These are phyloP conservation scores for Adelges cooleyi DNA, from an alignment of 1,140 invertebrate genomes.

Conservation along the genomic window DNA sequence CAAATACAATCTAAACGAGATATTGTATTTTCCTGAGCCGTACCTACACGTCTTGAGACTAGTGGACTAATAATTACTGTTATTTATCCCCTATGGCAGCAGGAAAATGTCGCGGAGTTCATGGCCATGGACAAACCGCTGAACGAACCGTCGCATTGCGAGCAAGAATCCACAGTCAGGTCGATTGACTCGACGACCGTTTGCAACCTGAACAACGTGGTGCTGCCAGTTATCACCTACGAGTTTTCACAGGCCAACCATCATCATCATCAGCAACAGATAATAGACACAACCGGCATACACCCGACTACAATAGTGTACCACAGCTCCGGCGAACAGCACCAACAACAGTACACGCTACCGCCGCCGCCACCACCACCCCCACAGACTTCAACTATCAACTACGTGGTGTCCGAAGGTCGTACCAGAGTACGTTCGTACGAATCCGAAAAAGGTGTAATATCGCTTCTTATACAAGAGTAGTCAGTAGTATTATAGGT, in stretches of 20 bases:
- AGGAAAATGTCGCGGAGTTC: background rate
- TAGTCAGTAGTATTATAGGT: background rate
- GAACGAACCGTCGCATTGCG: background rate
- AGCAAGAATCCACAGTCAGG: background rate
- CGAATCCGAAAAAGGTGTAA: constrained; percentile 6
- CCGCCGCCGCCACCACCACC: background rate
- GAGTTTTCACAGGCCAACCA: too few species aligned
- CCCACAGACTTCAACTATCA: background rate
- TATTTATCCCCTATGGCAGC: too few species aligned
- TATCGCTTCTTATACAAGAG: too few species aligned
- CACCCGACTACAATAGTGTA: background rate
- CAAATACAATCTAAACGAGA: too few species aligned
- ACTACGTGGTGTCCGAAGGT: background rate
- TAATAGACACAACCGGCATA: background rate
- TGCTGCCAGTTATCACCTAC: background rate
- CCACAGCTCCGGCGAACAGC: background rate
- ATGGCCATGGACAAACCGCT: background rate
- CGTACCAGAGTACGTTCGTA: background rate
- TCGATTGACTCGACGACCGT: constrained; percentile 9
- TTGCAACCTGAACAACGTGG: constrained; percentile 9
- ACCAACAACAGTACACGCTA: background rate
- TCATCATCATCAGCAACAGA: background rate
- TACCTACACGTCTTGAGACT: too few species aligned
- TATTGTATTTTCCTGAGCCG: too few species aligned
- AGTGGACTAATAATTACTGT: too few species aligned